Evolutionary conservation across 1,140 invertebrate genomes (phyloP).

Genomic region (Bombyx mandarina): DNA sequence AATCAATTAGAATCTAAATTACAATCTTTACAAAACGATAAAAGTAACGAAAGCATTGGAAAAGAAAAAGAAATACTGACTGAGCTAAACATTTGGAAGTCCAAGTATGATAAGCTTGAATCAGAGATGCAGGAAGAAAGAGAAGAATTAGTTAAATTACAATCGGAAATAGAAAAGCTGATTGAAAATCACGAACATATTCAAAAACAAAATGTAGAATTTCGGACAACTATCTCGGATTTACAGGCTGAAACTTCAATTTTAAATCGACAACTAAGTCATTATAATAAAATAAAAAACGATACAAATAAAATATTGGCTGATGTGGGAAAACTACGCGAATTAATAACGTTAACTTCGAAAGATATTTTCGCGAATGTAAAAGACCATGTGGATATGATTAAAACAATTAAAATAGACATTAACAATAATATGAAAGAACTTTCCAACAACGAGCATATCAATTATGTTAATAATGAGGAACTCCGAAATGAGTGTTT

Average conservation of each 20-base stretch:
- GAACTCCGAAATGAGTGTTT: too few relatives aligned
- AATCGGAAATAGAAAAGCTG: conserved; percentile 63
- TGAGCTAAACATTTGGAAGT: conserved; percentile 48
- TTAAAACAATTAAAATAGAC: background rate
- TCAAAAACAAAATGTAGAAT: conserved; percentile 43
- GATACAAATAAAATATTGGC: background rate
- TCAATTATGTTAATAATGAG: too few relatives aligned
- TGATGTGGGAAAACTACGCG: background rate
- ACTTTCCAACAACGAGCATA: too few relatives aligned
- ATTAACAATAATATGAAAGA: background rate
- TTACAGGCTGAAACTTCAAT: conserved; percentile 18
- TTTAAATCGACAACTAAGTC: conserved; percentile 3
- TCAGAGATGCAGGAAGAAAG: conserved; percentile 63
- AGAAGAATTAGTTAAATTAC: conserved; percentile 59
- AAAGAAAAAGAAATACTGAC: conserved; percentile 26
- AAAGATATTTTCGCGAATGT: background rate
- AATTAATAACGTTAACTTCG: conserved; percentile 8
- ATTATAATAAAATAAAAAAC: conserved; percentile 3
- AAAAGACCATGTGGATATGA: too few relatives aligned
- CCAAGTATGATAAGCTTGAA: conserved; percentile 47
- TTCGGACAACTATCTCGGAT: conserved; percentile 27
- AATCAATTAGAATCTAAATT: conserved; percentile 47
- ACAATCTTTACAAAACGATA: conserved; percentile 23
- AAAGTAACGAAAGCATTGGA: conserved; percentile 20
- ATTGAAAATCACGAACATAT: conserved; percentile 47